phyloP scores from a whole-genome alignment of 2,113 vertebrate genomes.

The Astur gentilis region DNA sequence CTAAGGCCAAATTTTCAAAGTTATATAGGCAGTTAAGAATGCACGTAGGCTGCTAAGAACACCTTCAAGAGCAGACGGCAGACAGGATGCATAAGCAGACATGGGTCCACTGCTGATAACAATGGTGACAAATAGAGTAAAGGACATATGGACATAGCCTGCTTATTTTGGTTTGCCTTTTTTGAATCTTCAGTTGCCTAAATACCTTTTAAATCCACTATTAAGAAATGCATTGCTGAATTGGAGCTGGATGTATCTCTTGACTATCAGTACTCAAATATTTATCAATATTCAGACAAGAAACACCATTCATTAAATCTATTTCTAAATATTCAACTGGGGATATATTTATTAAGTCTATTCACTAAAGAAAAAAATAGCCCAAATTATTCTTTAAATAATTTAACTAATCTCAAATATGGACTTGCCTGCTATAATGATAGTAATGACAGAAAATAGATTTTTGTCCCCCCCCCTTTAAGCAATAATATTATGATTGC shows the following conservation, averaged over 20 bases:
- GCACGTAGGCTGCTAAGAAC: background rate
- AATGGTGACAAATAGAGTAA: background rate
- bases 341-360: background rate
- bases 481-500: background rate
- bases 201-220: background rate
- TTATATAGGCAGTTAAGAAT: background rate
- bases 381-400: background rate
- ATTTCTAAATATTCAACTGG: background rate
- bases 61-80: background rate
- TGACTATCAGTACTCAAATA: background rate
- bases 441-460: background rate
- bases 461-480: background rate
- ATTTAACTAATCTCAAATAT: background rate
- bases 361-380: background rate
- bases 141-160: background rate
- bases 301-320: background rate
- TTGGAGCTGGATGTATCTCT: background rate
- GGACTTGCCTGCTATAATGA: background rate
- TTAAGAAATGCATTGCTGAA: background rate
- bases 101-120: accelerated
- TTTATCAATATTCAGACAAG: background rate
- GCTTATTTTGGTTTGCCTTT: accelerated
- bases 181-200: background rate
- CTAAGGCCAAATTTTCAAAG: background rate
- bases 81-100: too few relatives aligned